Evolutionary conservation across 1,140 invertebrate species (phyloP).

Genomic region (Acyrthosiphon pisum): DNA sequence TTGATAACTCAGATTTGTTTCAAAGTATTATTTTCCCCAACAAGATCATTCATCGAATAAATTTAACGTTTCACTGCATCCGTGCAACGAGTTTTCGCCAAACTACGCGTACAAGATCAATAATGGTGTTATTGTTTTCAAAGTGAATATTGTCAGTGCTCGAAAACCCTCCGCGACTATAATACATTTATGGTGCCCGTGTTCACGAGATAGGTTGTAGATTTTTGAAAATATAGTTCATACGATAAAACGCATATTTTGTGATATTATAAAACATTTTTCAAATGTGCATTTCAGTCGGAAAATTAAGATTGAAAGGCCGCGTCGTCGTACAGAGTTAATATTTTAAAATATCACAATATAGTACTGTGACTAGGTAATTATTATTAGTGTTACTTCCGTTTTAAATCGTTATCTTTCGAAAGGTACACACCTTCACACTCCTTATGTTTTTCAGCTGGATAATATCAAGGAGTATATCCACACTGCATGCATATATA

Average conservation of each 20-base stretch:
- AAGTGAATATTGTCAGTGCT: not conserved
- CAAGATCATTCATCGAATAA: not conserved
- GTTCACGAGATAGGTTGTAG: not conserved
- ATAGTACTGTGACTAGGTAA: too few species aligned
- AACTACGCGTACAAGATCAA: not conserved
- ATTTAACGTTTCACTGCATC: not conserved
- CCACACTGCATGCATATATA: too few species aligned
- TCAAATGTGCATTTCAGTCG: not conserved
- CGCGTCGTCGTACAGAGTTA: fast-evolving
- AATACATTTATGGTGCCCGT: not conserved
- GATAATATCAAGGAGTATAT: too few species aligned
- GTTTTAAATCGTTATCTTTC: not conserved
- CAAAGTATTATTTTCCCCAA: not conserved
- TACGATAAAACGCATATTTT: not conserved
- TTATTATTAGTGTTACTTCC: not conserved
- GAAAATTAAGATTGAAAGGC: not conserved
- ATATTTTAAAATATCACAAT: not conserved
- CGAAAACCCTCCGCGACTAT: not conserved
- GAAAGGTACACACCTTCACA: not conserved
- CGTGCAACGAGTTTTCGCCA: not conserved
- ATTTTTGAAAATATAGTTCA: not conserved
- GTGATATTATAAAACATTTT: not conserved
- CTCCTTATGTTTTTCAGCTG: not conserved
- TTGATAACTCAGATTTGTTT: constrained; percentile 1
- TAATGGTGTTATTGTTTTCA: not conserved